These are phyloP conservation scores for Nasonia vitripennis DNA, from an alignment of 1,140 invertebrate species.

Conservation along the genomic window DNA sequence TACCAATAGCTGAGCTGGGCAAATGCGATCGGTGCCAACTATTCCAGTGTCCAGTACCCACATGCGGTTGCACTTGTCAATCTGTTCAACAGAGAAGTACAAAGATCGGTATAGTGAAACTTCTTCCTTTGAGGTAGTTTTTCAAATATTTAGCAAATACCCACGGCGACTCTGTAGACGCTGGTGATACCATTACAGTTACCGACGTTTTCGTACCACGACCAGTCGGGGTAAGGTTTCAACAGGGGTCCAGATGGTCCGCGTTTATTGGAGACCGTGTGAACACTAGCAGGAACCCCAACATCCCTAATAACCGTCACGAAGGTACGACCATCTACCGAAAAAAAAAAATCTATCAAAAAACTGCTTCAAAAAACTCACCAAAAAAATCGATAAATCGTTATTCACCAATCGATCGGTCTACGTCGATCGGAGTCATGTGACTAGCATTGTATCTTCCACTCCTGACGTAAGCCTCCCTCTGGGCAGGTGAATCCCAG, in stretches of 20 bases:
- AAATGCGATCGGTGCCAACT: slow-evolving; percentile 67
- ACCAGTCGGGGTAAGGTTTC: slow-evolving; percentile 60
- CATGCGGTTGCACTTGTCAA: slow-evolving; percentile 72
- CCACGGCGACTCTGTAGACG: slow-evolving; percentile 58
- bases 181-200: slow-evolving; percentile 55
- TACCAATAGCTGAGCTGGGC: slow-evolving; percentile 71
- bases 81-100: slow-evolving; percentile 48
- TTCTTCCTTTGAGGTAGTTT: too few species aligned
- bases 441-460: slow-evolving; percentile 43
- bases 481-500: slow-evolving; percentile 27
- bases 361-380: neutral
- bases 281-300: slow-evolving; percentile 59
- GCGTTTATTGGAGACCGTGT: slow-evolving; percentile 33
- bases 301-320: slow-evolving; percentile 55
- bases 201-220: slow-evolving; percentile 50
- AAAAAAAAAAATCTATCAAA: neutral
- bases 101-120: too few species aligned
- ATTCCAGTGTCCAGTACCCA: slow-evolving; percentile 75
- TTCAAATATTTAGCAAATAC: neutral
- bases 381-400: neutral
- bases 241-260: slow-evolving; percentile 52
- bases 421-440: slow-evolving; percentile 49
- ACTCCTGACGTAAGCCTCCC: slow-evolving; percentile 25
- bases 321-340: slow-evolving; percentile 55
- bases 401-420: slow-evolving; percentile 39